A percentile compares a stretch with the other conserved stretches of the same genome.
These are phyloP conservation scores for Eupithecia subumbrata DNA, from an alignment of 2,888 invertebrate genomes.

Conservation along the genomic window DNA sequence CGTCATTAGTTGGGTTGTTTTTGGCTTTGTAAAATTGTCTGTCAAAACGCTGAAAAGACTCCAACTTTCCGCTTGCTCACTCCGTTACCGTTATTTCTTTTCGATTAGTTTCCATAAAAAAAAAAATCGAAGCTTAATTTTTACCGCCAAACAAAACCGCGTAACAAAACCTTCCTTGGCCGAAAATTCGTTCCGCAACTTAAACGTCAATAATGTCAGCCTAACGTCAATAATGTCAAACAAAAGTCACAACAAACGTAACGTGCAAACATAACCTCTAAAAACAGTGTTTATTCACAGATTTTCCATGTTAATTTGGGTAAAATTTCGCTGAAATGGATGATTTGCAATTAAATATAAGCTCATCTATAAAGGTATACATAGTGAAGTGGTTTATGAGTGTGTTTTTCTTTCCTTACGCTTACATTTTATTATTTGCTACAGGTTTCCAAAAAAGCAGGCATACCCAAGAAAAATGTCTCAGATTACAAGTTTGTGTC, in stretches of 20 bases:
- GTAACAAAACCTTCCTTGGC: too few species aligned
- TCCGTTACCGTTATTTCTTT: too few species aligned
- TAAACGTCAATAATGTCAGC: neutral
- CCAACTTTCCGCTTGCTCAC: too few species aligned
- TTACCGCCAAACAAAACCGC: too few species aligned
- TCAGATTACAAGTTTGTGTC: slow-evolving; percentile 74
- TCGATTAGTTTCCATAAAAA: too few species aligned
- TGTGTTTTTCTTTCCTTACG: neutral
- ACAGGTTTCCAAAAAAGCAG: slow-evolving; percentile 61
- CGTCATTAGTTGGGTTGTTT: too few species aligned
- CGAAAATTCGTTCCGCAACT: neutral
- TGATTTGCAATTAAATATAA: slow-evolving; percentile 80
- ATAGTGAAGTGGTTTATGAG: neutral
- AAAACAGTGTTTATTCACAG: neutral
- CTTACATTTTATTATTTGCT: slow-evolving; percentile 37
- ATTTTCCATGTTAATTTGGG: slow-evolving; percentile 31
- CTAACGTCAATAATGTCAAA: slow-evolving; percentile 16
- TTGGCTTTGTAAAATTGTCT: too few species aligned
- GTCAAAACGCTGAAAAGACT: too few species aligned
- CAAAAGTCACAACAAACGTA: slow-evolving; percentile 34
- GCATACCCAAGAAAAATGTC: slow-evolving; percentile 55
- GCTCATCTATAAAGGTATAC: slow-evolving; percentile 67
- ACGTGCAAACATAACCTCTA: slow-evolving; percentile 63
- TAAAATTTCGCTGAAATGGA: slow-evolving; percentile 64
- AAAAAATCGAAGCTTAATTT: too few species aligned